Percentiles rank a stretch among this genome's conserved stretches.
Conservation (phyloP, 2,888 invertebrate genomes). For the Nineta flava region DNA sequence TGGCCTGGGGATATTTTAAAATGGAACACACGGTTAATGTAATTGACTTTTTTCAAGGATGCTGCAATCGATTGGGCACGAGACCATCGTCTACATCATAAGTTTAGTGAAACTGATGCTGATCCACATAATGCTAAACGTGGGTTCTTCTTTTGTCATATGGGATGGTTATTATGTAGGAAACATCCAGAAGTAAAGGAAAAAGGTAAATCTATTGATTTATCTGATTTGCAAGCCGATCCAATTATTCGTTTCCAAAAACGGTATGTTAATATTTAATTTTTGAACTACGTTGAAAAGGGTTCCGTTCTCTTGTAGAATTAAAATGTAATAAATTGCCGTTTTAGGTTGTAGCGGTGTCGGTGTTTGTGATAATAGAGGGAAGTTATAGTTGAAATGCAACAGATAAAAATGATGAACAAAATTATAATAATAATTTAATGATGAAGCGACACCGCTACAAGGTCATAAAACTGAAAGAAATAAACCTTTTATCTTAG, state of each 20-base stretch:
- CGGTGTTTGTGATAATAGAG: neutral
- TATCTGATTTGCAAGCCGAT: constrained; percentile 72
- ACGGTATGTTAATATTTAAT: constrained; percentile 38
- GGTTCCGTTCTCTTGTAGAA: no score
- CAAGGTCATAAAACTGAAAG: no score
- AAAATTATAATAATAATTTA: no score
- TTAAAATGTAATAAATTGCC: no score
- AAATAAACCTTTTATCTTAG: no score
- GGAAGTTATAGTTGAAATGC: no score
- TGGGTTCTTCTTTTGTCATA: constrained; percentile 91
- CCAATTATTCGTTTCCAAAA: constrained; percentile 75
- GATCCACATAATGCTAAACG: constrained; percentile 78
- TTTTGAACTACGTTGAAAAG: no score
- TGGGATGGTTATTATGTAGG: constrained; percentile 79
- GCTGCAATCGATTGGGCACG: constrained; percentile 76
- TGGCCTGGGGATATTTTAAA: no score
- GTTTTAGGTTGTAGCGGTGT: no score
- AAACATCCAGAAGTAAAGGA: constrained; percentile 77
- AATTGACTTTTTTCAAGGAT: constrained; percentile 37
- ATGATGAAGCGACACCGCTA: no score
- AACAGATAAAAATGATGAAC: no score
- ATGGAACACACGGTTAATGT: no score
- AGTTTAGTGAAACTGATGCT: constrained; percentile 76
- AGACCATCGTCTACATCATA: constrained; percentile 76
- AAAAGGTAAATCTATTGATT: constrained; percentile 68